Evolutionary conservation across 2,797 vertebrate genomes (phyloP).

Genomic region (Intellagama lesueurii): DNA sequence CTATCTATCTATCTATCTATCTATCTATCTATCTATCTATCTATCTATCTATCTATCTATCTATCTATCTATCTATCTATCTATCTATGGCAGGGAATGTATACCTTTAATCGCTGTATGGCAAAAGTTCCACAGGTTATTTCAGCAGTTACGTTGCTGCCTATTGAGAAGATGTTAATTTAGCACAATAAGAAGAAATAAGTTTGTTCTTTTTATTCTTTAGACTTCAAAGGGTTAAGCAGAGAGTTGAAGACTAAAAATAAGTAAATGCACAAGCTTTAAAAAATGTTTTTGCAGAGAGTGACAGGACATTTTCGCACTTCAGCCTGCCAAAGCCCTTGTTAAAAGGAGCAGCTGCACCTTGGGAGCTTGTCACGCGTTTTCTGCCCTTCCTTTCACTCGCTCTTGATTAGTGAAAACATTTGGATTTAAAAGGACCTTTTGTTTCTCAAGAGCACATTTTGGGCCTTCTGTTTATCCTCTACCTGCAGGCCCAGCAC

Average conservation of each 20-base stretch:
- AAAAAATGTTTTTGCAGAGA: slow-evolving; percentile 21
- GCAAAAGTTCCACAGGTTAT: background rate
- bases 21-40: too few species aligned
- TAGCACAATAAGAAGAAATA: background rate
- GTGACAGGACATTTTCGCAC: slow-evolving; percentile 14
- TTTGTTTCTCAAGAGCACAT: slow-evolving; percentile 71
- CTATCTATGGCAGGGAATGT: too few species aligned
- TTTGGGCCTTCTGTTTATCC: slow-evolving; percentile 75
- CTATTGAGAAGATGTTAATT: background rate
- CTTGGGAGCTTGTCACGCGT: slow-evolving; percentile 28
- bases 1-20: too few species aligned
- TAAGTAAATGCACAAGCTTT: slow-evolving; percentile 52
- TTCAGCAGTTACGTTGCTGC: background rate
- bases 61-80: too few species aligned
- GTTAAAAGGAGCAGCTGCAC: slow-evolving; percentile 42
- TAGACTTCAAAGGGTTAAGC: slow-evolving; percentile 43
- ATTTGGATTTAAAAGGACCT: slow-evolving; percentile 73
- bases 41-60: too few species aligned
- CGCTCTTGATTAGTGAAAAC: slow-evolving; percentile 71
- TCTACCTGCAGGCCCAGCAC: slow-evolving; percentile 72
- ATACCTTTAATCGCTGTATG: background rate
- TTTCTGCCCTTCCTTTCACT: slow-evolving; percentile 50
- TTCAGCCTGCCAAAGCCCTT: slow-evolving; percentile 38
- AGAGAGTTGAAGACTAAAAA: slow-evolving; percentile 34
- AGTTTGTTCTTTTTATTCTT: background rate